Evolutionary conservation across 2,888 invertebrate species (phyloP).

Genomic region (Ditula angustiorana): DNA sequence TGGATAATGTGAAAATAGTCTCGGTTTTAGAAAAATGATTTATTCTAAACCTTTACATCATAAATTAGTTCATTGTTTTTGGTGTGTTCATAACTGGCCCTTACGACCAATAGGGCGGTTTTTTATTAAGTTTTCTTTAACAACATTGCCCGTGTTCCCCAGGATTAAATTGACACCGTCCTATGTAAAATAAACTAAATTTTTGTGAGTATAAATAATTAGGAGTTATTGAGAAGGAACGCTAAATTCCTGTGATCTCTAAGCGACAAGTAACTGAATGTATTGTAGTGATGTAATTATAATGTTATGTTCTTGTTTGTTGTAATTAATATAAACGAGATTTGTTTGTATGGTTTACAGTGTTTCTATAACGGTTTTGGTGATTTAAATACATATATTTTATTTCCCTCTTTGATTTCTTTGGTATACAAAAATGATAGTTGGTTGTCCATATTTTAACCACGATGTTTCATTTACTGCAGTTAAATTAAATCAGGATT

Average conservation of each 20-base stretch:
- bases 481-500: too few relatives aligned
- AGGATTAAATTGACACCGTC: not conserved
- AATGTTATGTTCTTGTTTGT: constrained; percentile 57
- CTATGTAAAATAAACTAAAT: not conserved
- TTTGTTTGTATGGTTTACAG: constrained; percentile 78
- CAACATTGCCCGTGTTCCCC: not conserved
- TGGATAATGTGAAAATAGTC: too few relatives aligned
- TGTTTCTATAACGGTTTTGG: constrained; percentile 74
- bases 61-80: too few relatives aligned
- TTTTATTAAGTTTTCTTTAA: too few relatives aligned
- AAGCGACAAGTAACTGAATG: constrained; percentile 51
- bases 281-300: constrained; percentile 56
- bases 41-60: too few relatives aligned
- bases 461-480: too few relatives aligned
- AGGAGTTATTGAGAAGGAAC: constrained; percentile 18
- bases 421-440: not conserved
- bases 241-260: constrained; percentile 60
- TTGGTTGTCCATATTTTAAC: too few relatives aligned
- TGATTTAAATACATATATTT: constrained; percentile 63
- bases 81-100: too few relatives aligned
- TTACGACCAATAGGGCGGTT: too few relatives aligned
- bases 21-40: too few relatives aligned
- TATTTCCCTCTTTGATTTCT: constrained; percentile 59
- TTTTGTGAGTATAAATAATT: not conserved
- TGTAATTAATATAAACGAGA: constrained; percentile 72